These are phyloP conservation scores for Emmelina monodactyla DNA, from an alignment of 2,888 invertebrate species.

Conservation along the genomic window DNA sequence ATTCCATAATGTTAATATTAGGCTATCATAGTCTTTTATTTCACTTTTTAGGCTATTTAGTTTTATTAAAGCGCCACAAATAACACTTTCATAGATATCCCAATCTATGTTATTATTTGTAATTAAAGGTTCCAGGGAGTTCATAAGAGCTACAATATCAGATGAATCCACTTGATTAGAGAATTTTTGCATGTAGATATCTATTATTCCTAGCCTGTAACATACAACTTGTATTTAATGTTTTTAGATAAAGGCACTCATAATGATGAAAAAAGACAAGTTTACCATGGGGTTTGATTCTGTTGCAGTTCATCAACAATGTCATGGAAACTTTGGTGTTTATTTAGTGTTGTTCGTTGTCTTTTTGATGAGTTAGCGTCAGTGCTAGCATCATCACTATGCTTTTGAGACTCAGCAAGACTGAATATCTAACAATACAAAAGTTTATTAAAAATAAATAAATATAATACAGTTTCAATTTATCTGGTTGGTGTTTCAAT, in stretches of 20 bases:
- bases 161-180: constrained; percentile 21
- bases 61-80: constrained; percentile 23
- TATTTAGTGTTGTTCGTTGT: constrained; percentile 30
- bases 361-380: constrained; percentile 30
- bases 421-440: too few species aligned
- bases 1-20: constrained; percentile 37
- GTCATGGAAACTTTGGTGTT: constrained; percentile 36
- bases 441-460: too few species aligned
- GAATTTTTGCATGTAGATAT: constrained; percentile 34
- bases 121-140: constrained; percentile 28
- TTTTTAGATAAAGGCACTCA: neutral
- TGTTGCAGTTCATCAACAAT: constrained; percentile 36
- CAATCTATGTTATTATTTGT: constrained; percentile 29
- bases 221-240: neutral
- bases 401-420: too few species aligned
- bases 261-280: neutral
- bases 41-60: constrained; percentile 14
- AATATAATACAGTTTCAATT: too few species aligned
- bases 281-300: constrained; percentile 43
- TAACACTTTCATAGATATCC: constrained; percentile 27
- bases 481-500: too few species aligned
- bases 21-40: constrained; percentile 20
- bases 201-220: constrained; percentile 43
- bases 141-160: constrained; percentile 30
- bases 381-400: constrained; percentile 19